These are phyloP conservation scores for Mesorhabditis belari DNA, from an alignment of 2,888 invertebrate species.

Conservation along the genomic window DNA sequence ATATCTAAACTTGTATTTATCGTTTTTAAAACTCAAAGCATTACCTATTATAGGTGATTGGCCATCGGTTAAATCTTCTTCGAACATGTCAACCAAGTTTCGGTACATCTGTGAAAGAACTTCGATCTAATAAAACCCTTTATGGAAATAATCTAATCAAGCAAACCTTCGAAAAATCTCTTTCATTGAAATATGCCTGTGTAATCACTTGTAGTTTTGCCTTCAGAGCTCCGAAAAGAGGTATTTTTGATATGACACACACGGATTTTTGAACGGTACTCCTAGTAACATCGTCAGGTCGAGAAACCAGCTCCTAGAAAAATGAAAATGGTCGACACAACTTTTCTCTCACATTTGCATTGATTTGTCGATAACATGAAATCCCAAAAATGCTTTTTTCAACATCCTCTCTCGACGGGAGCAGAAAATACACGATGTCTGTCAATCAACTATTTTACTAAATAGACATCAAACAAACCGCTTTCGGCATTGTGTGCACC, in stretches of 20 bases:
- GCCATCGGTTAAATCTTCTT: slow-evolving; percentile 55
- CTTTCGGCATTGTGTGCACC: slow-evolving; percentile 92
- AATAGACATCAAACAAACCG: slow-evolving; percentile 48
- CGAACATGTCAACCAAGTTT: slow-evolving; percentile 78
- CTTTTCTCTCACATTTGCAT: slow-evolving; percentile 59
- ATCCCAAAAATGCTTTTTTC: slow-evolving; percentile 84
- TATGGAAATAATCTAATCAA: not conserved
- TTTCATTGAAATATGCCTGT: slow-evolving; percentile 87
- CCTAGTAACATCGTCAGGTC: slow-evolving; percentile 87
- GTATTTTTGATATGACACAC: slow-evolving; percentile 73
- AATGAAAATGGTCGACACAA: not conserved
- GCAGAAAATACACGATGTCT: slow-evolving; percentile 90
- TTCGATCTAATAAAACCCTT: slow-evolving; percentile 40
- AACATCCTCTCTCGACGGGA: slow-evolving; percentile 78
- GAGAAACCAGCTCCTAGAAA: slow-evolving; percentile 77
- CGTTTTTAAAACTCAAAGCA: not conserved
- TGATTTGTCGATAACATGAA: slow-evolving; percentile 94
- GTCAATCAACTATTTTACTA: slow-evolving; percentile 2
- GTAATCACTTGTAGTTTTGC: slow-evolving; percentile 89
- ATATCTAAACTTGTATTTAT: slow-evolving; percentile 62
- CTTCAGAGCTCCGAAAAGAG: slow-evolving; percentile 84
- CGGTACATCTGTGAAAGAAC: slow-evolving; percentile 79
- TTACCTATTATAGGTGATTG: slow-evolving; percentile 67
- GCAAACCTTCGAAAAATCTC: slow-evolving; percentile 57
- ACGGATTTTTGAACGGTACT: slow-evolving; percentile 97